A percentile compares a stretch with the other conserved stretches of the same genome.
Conservation (phyloP, 2,888 invertebrate species). For the Camptogramma bilineatum region DNA sequence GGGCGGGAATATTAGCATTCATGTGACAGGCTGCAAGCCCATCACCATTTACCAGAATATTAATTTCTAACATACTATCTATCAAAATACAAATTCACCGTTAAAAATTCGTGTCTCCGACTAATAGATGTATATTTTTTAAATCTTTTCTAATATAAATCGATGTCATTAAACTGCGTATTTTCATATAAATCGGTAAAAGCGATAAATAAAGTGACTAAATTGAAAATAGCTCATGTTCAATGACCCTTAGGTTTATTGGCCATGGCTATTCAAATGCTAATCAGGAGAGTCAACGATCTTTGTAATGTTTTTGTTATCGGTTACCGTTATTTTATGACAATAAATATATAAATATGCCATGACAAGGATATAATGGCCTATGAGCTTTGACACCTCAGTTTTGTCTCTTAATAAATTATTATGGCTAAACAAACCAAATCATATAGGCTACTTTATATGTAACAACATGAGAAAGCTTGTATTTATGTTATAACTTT, state of each 20-base stretch:
- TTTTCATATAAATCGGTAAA: constrained; percentile 1
- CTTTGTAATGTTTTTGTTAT: constrained; percentile 1
- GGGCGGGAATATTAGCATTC: no score
- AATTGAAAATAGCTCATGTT: constrained; percentile 3
- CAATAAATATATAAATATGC: neutral
- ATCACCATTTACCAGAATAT: no score
- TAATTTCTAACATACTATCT: no score
- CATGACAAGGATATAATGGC: neutral
- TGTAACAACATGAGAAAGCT: no score
- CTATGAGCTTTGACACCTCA: neutral
- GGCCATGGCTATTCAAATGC: constrained; percentile 30
- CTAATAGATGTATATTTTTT: neutral
- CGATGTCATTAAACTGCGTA: neutral
- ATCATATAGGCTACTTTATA: no score
- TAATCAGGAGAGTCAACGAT: constrained; percentile 35
- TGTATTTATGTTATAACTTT: no score
- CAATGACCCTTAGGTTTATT: constrained; percentile 18
- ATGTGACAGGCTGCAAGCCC: no score
- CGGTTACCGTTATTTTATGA: constrained; percentile 2
- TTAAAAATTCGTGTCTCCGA: neutral
- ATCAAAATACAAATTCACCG: no score
- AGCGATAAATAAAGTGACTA: neutral
- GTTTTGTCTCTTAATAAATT: neutral
- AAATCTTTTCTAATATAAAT: constrained; percentile 3
- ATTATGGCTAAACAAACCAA: no score